phyloP scores from a whole-genome alignment of 2,113 vertebrate genomes.

The Hucho hucho region DNA sequence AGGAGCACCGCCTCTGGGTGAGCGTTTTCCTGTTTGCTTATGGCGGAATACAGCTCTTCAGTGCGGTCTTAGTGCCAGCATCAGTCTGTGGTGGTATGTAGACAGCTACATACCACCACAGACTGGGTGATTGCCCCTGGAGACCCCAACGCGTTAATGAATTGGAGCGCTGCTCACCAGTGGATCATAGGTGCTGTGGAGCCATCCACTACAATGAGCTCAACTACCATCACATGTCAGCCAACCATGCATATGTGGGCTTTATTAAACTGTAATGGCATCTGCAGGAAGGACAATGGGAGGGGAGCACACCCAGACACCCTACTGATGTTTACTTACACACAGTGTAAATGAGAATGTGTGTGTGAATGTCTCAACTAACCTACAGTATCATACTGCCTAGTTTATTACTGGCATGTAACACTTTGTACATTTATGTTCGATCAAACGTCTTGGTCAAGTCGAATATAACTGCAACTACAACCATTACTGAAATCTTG shows the following conservation, averaged over 20 bases:
- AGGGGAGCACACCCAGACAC: slow-evolving; percentile 16
- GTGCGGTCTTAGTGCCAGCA: too few relatives aligned
- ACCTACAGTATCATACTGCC: neutral
- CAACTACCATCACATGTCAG: slow-evolving; percentile 19
- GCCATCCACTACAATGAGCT: neutral
- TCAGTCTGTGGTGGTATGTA: too few relatives aligned
- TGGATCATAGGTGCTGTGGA: slow-evolving; percentile 15
- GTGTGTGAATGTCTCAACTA: neutral
- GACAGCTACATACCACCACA: too few relatives aligned
- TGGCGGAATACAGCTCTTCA: too few relatives aligned
- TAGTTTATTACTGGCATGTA: slow-evolving; percentile 18
- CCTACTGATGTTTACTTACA: slow-evolving; percentile 7
- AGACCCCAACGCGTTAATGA: slow-evolving; percentile 38
- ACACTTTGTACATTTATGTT: slow-evolving; percentile 15
- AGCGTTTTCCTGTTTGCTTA: too few relatives aligned
- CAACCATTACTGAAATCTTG: slow-evolving; percentile 9
- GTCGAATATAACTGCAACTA: neutral
- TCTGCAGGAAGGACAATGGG: slow-evolving; percentile 2
- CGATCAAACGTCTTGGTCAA: neutral
- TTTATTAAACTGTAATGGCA: slow-evolving; percentile 29
- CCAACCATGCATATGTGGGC: slow-evolving; percentile 14
- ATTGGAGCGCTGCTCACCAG: slow-evolving; percentile 20
- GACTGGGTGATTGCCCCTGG: slow-evolving; percentile 26
- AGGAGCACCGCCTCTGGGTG: too few relatives aligned
- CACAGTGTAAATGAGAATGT: neutral